Percentiles rank a stretch among this genome's conserved stretches.
phyloP scores from a whole-genome alignment of 1,140 invertebrate genomes.

The Olivierus martensii region DNA sequence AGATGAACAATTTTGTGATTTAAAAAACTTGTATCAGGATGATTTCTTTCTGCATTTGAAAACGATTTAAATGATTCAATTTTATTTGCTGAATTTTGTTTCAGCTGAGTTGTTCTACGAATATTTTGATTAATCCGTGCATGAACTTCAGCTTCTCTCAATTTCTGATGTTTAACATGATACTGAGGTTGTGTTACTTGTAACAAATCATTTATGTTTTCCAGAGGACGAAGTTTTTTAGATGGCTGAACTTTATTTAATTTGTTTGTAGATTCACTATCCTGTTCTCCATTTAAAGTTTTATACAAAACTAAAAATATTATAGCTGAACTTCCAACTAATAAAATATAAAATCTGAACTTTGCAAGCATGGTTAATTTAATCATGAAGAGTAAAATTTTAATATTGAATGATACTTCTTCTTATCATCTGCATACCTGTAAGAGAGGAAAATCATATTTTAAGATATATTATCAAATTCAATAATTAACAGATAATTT shows the following conservation, averaged over 20 bases:
- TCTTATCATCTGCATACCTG: too few relatives aligned
- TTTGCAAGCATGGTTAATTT: constrained; percentile 6
- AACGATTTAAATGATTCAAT: too few relatives aligned
- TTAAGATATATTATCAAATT: too few relatives aligned
- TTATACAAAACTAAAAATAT: constrained; percentile 14
- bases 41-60: too few relatives aligned
- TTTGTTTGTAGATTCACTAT: constrained; percentile 13
- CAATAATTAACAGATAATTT: too few relatives aligned
- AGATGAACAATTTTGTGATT: constrained; percentile 46
- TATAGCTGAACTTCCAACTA: constrained; percentile 9
- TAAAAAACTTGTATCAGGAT: constrained; percentile 6
- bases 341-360: constrained; percentile 13
- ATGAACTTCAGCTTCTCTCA: constrained; percentile 13
- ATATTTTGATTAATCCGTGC: constrained; percentile 9
- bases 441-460: too few relatives aligned
- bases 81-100: too few relatives aligned
- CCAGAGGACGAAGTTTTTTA: constrained; percentile 3
- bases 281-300: constrained; percentile 13
- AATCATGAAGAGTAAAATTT: too few relatives aligned
- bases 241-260: not conserved
- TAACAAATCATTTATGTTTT: constrained; percentile 14
- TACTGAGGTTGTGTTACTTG: constrained; percentile 12
- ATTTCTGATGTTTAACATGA: constrained; percentile 11
- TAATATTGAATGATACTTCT: too few relatives aligned
- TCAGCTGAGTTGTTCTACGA: too few relatives aligned